These are phyloP conservation scores for Pterocles burchelli DNA, from an alignment of 2,113 vertebrate genomes.

Conservation along the genomic window DNA sequence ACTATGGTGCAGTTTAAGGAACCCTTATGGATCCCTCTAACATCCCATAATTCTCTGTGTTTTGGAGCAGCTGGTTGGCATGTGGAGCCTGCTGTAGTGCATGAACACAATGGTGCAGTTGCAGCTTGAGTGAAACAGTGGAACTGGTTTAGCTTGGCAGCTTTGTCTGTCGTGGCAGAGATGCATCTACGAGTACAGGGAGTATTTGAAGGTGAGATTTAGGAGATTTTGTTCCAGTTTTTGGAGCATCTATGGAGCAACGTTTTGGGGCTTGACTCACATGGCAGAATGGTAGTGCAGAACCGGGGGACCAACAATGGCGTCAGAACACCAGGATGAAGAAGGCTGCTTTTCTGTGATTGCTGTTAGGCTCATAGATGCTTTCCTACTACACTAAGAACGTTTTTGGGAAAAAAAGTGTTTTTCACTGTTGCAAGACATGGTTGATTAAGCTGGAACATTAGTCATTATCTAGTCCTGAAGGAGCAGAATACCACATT, in stretches of 20 bases:
- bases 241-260: background rate
- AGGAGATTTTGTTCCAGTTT: background rate
- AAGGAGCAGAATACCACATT: background rate
- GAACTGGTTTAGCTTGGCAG: background rate
- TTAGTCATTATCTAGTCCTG: background rate
- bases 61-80: background rate
- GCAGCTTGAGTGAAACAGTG: background rate
- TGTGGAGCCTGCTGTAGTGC: background rate
- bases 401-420: fast-evolving
- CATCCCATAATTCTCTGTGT: background rate
- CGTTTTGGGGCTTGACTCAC: background rate
- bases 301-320: background rate
- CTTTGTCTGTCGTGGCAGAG: background rate
- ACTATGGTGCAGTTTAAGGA: background rate
- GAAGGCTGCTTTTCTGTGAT: background rate
- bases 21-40: background rate
- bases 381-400: background rate
- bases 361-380: background rate
- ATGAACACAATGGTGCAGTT: background rate
- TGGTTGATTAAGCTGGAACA: background rate
- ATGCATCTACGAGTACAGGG: background rate
- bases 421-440: background rate
- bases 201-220: background rate
- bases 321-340: background rate
- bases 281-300: background rate